Base-by-base conservation (phyloP, 2,888 invertebrate species). In the Mesoligia furuncula region DNA sequence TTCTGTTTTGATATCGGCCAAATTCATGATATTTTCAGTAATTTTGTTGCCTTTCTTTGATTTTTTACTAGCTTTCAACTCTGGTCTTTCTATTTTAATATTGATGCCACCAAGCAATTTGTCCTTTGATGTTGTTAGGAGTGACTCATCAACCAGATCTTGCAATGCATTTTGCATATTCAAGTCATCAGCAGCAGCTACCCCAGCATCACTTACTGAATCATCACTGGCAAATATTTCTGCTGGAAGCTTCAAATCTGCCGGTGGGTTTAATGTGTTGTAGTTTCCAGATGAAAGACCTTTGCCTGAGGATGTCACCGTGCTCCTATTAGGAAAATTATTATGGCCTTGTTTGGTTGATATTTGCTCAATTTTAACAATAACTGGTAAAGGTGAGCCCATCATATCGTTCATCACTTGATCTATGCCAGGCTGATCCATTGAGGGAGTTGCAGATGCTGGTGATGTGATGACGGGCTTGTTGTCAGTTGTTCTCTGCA, bases 201-300 rank as follows among this genome's bases (percentile, higher is more conserved):
- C 83, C 17, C 96, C 95, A 57, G 94, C 92, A 76, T 96, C 96
- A 83, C 96, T 95, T 0, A 93, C 92, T 20, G 96, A 96, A 84
- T 97, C 97, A 85, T 97, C 97, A 86, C 96, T 96, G 68, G 97
- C 97, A 90, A 97, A 97, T 90, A 97, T 97, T 82, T 97, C 96
- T 75, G 95, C 96, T 13, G 97, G 97, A 42, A 97, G 91, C 87
- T 93, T 96, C 80, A 96, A 92, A 85, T 96, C 96, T 75, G 95
- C 94, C 54, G 96, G 89, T 73, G 95, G 95, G 66, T 95, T 95
- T 81, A 96, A 89, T 31, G 90, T 79, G 82, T 95, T 94, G 75
- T 92, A 96, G 87, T 92, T 94, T 76, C 90, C 93, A 11, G 93
- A 88, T 73, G 92, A 90, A 51, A 92, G 85, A 45, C 86, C 90